Evolutionary conservation across 1,140 invertebrate species (phyloP).

Genomic region (Mylabris phalerata): DNA sequence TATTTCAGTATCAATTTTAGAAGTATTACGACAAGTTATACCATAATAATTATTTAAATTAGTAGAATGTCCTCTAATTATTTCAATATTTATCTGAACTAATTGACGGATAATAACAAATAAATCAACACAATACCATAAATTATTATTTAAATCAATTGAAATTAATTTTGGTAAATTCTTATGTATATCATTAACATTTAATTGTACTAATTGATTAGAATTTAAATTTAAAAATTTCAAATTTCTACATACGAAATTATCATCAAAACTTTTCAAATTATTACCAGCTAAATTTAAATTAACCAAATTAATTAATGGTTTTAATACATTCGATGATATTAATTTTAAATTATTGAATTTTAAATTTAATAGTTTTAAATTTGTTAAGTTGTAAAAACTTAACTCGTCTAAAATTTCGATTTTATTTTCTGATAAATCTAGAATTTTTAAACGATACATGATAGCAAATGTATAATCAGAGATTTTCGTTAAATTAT

Average conservation of each 20-base stretch:
- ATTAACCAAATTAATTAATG: neutral
- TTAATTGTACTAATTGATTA: neutral
- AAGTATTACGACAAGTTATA: no score
- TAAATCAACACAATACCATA: constrained; percentile 5
- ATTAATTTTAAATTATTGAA: neutral
- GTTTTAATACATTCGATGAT: neutral
- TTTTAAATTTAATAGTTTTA: constrained; percentile 2
- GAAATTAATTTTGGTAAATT: neutral
- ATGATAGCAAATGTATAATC: neutral
- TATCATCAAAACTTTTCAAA: constrained; percentile 1
- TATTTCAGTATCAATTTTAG: no score
- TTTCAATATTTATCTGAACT: no score
- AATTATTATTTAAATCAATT: constrained; percentile 10
- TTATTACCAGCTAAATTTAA: constrained; percentile 1
- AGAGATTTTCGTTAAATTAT: neutral
- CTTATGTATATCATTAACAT: neutral
- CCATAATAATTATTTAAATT: no score
- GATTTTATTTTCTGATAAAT: constrained; percentile 6
- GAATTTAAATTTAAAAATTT: no score
- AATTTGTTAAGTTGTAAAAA: neutral
- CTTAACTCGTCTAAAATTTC: neutral
- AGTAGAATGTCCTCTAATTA: no score
- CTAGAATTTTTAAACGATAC: constrained; percentile 1
- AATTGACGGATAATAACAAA: no score
- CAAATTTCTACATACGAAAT: neutral